Evolutionary conservation across 2,888 invertebrate species (phyloP).

Genomic region (Oscheius sp.): DNA sequence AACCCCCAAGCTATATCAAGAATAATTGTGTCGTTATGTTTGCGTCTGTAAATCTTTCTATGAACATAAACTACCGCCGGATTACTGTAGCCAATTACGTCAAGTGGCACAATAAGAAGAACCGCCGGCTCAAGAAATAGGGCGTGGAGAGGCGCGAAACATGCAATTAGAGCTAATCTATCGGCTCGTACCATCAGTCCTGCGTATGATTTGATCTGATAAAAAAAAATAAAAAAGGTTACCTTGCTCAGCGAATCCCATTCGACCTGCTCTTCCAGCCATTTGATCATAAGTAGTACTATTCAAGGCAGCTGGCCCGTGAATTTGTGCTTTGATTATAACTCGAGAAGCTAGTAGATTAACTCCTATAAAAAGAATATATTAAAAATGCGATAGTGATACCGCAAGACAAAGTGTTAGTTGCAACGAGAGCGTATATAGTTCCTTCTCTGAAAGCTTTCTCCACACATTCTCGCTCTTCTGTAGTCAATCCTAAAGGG

Average conservation of each 20-base stretch:
- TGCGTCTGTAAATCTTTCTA: too few species aligned
- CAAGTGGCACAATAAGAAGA: constrained; percentile 11
- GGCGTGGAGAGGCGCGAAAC: constrained; percentile 18
- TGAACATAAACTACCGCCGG: not conserved
- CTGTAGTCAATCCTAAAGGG: constrained; percentile 83
- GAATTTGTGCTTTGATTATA: constrained; percentile 83
- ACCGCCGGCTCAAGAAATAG: constrained; percentile 6
- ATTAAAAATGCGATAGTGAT: constrained; percentile 79
- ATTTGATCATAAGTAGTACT: constrained; percentile 86
- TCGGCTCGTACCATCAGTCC: not conserved
- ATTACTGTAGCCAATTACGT: constrained; percentile 20
- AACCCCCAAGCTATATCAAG: constrained; percentile 25
- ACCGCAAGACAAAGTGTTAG: constrained; percentile 81
- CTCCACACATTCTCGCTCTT: constrained; percentile 95
- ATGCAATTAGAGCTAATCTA: constrained; percentile 14
- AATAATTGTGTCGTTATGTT: not conserved
- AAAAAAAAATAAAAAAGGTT: constrained; percentile 19
- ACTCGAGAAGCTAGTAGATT: constrained; percentile 76
- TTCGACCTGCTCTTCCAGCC: constrained; percentile 95
- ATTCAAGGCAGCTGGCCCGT: constrained; percentile 52
- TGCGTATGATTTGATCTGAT: not conserved
- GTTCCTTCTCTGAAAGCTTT: constrained; percentile 82
- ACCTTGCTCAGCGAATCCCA: constrained; percentile 77
- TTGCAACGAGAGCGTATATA: constrained; percentile 87
- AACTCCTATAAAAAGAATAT: constrained; percentile 53